Base-by-base conservation (phyloP, 2,888 invertebrate genomes). In the Acanthosepion esculentum region DNA sequence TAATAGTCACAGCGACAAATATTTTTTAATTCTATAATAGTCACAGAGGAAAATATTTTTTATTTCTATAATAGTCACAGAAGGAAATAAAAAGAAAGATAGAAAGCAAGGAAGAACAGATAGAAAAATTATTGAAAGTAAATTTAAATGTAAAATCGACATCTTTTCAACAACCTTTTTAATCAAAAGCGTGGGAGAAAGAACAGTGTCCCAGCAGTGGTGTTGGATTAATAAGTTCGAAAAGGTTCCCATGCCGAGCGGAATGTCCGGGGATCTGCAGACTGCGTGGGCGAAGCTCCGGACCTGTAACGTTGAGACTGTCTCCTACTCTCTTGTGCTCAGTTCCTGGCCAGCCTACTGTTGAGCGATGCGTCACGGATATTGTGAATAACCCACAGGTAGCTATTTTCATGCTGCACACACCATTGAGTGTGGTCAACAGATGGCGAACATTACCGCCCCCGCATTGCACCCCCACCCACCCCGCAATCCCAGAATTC, bases 241-340 rank as follows among this genome's bases (percentile, higher is more conserved):
- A 78, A 78, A 78, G 78, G 33, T n/a, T 33, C 78, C 12, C 78
- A 78, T 78, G n/a, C 78, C 78, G 78, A 29, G 29, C 29, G 12
- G 12, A 29, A 78, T 78, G 78, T 78, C 78, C 78, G 23, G n/a
- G 78, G 15, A 78, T 78, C 78, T 12, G n/a, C 18, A 15, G 78
- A n/a, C 78, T 78, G 78, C n/a, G 78, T 78, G 78, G 78, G 78
- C 78, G 78, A 78, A 18, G n/a, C 78, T 78, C n/a, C 78, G 78
- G 78, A 78, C 33, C 78, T n/a, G 78, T 78, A 78, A 78, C 12
- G n/a, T 78, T n/a, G 78, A 15, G 78, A n/a, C 12, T 33, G n/a
- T 5, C 78, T 78, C 78, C 78, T 12, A 78, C 78, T 78, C n/a
- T 78, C 33, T 78, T n/a, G n/a, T 18, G 33, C 12, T 33, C 4